Base-by-base conservation (phyloP, 1,140 invertebrate genomes). In the Trichogramma pretiosum region DNA sequence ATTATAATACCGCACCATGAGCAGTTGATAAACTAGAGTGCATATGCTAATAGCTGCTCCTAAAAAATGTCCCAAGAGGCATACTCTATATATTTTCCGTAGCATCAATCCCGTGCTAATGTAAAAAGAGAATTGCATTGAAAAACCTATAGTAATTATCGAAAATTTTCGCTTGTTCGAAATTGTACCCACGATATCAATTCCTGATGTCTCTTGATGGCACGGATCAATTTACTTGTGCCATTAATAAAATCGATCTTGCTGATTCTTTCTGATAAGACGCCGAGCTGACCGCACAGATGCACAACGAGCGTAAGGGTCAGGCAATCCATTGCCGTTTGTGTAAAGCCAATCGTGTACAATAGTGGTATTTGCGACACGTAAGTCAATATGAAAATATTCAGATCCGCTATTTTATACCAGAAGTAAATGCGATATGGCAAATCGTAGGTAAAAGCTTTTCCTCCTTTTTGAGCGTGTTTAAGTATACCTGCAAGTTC, bases 321-420 rank as follows among this genome's bases (percentile, higher is more conserved):
- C 8, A 59, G 44, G 38, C 55, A 59, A 48, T 59, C 57, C 55
- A 59, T 57, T n/a, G 55, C 45, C 14, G 50, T 54, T 53, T 59
- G 55, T 0, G 52, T 54, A 30, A 59, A 59, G 18, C 44, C 48
- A 32, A 55, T 54, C 37, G 50, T 55, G 11, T 53, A 41, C 2
- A 56, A 46, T 46, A 59, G 47, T 9, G 55, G 57, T 26, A 23
- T 4, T 46, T 55, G 55, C 30, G 50, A 53, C 9, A 57, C 8
- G 42, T 59, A 59, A 0, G 55, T 45, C 0, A 52, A 7, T n/a
- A 43, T 45, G 16, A 54, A 59, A 9, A 9, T 37, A 13, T 26
- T 17, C 17, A 50, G 16, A 19, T 18, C 55, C 18, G 51, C 45
- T 13, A 59, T 46, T 54, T 49, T 18, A 37, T 59, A 55, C 3